A percentile compares a stretch with the other conserved stretches of the same genome.
Conservation (phyloP, 92 coral and sea anemone genomes). For the Zoanthus sansibaricus region DNA sequence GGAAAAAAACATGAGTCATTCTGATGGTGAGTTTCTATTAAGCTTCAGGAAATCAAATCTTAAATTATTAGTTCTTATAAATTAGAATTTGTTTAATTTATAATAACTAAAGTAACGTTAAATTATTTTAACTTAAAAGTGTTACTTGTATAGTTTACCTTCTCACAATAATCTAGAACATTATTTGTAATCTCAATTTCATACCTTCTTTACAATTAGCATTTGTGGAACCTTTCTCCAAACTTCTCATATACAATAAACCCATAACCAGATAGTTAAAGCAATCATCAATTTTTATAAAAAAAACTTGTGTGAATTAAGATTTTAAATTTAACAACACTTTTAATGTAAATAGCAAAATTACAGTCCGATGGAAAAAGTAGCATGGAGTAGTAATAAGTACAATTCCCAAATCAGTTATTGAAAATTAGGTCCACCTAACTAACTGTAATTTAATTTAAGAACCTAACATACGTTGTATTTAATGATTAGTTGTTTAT, state of each 20-base stretch:
- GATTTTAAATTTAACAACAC: neutral
- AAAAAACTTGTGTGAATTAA: neutral
- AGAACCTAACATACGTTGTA: neutral
- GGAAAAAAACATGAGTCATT: neutral
- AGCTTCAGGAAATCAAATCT: neutral
- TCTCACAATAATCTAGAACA: neutral
- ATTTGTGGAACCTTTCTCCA: neutral
- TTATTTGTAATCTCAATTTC: neutral
- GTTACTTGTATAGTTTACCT: neutral
- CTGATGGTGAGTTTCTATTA: neutral
- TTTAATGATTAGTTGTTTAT: neutral
- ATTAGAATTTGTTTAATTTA: neutral
- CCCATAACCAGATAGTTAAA: neutral
- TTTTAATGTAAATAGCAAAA: neutral
- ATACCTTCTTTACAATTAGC: neutral
- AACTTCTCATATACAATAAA: neutral
- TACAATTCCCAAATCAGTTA: neutral
- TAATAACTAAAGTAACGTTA: no score
- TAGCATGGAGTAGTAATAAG: neutral
- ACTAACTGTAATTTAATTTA: neutral
- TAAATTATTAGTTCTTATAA: neutral
- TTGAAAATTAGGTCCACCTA: neutral
- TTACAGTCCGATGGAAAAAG: neutral
- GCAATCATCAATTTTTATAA: neutral
- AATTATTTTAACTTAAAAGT: neutral